These are phyloP conservation scores for Trematocara zebra DNA, from an alignment of 2,113 vertebrate species.

Conservation along the genomic window DNA sequence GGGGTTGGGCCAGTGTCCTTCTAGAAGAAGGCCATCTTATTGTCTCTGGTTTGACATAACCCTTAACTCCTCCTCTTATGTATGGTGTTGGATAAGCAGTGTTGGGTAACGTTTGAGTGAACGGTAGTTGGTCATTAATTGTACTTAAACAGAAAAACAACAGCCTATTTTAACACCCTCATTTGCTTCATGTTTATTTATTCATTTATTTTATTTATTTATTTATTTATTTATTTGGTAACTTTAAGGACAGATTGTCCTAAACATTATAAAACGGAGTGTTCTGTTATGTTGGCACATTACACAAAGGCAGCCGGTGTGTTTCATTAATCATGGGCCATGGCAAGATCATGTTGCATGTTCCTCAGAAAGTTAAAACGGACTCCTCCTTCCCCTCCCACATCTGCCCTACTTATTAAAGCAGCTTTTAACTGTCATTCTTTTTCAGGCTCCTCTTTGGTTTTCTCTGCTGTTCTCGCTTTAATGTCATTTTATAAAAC, in stretches of 20 bases:
- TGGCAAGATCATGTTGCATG: neutral
- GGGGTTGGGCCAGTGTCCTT: neutral
- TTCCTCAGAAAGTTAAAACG: neutral
- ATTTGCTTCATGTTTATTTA: neutral
- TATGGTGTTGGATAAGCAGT: slow-evolving; percentile 20
- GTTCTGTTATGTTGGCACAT: neutral
- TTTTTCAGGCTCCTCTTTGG: neutral
- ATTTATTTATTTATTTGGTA: neutral
- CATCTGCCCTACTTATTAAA: neutral
- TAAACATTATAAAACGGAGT: neutral
- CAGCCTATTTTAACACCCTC: neutral
- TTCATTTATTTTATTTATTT: neutral
- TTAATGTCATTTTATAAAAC: neutral
- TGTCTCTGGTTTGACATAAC: neutral
- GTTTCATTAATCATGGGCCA: neutral
- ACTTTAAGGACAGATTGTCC: neutral
- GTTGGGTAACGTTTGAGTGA: slow-evolving; percentile 19
- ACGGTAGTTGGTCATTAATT: neutral
- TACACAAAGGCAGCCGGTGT: neutral
- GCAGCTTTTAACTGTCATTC: neutral
- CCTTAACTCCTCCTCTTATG: neutral
- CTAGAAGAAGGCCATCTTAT: neutral
- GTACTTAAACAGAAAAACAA: neutral
- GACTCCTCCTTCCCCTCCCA: neutral
- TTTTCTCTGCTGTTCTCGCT: neutral